Evolutionary conservation across 37 sponge, comb jelly and placozoan genomes (phyloP).

Genomic region (Geodia barretti): DNA sequence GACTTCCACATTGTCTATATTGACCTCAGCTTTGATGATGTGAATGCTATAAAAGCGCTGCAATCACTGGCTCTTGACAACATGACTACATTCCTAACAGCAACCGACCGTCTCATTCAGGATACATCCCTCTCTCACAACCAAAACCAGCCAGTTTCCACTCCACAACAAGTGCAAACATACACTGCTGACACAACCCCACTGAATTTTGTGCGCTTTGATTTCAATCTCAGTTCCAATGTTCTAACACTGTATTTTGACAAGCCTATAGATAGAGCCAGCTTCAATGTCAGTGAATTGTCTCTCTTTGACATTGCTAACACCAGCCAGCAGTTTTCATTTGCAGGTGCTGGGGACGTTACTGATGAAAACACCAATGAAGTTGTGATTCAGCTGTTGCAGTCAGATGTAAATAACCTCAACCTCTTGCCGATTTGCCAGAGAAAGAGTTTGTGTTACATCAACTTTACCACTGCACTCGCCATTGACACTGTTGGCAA

Average conservation of each 20-base stretch:
- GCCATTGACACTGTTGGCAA: conserved; percentile 69
- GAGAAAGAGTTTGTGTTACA: conserved; percentile 38
- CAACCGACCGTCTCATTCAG: conserved; percentile 33
- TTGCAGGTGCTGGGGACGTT: conserved; percentile 23
- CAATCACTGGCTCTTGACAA: conserved; percentile 64
- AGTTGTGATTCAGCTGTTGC: conserved; percentile 47
- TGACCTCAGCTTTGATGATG: conserved; percentile 48
- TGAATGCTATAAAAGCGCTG: conserved; percentile 70
- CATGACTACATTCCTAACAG: conserved; percentile 63
- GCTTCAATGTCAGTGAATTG: conserved; percentile 68
- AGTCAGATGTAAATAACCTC: conserved; percentile 73
- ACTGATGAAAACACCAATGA: conserved; percentile 24
- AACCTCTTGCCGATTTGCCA: conserved; percentile 75
- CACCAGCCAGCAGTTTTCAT: conserved; percentile 36
- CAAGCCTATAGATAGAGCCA: conserved; percentile 73
- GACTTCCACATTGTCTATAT: conserved; percentile 47
- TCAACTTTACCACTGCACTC: conserved; percentile 57
- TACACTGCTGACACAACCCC: conserved; percentile 71
- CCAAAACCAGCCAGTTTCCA: conserved; percentile 4
- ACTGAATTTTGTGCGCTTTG: conserved; percentile 45
- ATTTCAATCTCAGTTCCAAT: conserved; percentile 75
- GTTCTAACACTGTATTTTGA: conserved; percentile 73
- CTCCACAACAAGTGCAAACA: conserved; percentile 21
- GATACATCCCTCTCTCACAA: conserved; percentile 62
- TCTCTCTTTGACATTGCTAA: conserved; percentile 50